Evolutionary conservation across 2,113 vertebrate genomes (phyloP).

Genomic region (Cephalophus harveyi): DNA sequence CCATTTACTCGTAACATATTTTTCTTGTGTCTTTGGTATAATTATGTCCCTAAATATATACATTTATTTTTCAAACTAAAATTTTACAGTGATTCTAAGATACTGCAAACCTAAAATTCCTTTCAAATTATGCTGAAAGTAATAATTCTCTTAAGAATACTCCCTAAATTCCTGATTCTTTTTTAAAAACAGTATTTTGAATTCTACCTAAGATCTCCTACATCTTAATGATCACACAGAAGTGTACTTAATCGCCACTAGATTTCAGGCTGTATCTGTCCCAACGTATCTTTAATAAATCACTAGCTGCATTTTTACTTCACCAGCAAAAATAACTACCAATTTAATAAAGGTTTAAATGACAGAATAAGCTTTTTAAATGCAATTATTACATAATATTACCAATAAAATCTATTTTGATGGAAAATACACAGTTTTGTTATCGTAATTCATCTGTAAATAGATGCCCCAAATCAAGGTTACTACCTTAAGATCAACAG

Average conservation of each 20-base stretch:
- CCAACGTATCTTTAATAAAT: background rate
- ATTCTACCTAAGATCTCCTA: background rate
- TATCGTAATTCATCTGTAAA: background rate
- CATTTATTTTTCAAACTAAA: constrained; percentile 1
- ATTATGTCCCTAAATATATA: background rate
- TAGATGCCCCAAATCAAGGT: background rate
- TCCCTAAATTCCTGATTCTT: background rate
- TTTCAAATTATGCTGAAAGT: background rate
- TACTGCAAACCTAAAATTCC: constrained; percentile 10
- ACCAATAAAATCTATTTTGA: background rate
- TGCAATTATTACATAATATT: background rate
- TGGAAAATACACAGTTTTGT: background rate
- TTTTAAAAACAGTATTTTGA: background rate
- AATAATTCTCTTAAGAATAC: background rate
- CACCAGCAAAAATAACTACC: background rate
- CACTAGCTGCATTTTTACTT: background rate
- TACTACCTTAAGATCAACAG: background rate
- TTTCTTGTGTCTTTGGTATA: background rate
- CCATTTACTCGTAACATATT: background rate
- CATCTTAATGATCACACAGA: background rate
- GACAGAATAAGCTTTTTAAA: background rate
- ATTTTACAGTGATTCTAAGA: background rate
- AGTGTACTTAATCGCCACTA: background rate
- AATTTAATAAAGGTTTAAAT: background rate
- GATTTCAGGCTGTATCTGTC: background rate